Conservation (phyloP, 2,888 invertebrate species). For the Mongoloraphidia duomilia region DNA sequence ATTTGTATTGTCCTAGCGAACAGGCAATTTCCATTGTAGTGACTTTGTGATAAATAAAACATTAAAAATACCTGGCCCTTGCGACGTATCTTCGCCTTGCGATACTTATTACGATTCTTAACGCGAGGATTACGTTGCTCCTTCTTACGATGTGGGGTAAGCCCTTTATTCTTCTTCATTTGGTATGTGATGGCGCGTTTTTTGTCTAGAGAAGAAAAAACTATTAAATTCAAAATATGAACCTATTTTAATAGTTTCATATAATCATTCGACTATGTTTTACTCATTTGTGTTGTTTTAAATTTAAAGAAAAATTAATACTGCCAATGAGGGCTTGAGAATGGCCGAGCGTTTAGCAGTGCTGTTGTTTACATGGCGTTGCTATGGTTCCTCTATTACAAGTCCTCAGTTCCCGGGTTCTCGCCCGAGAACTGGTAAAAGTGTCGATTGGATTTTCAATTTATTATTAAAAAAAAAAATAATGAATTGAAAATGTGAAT, state of each 20-base stretch:
- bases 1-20: too few relatives aligned
- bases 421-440: too few relatives aligned
- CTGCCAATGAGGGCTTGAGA: too few relatives aligned
- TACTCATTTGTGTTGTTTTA: neutral
- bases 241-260: neutral
- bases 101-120: slow-evolving; percentile 82
- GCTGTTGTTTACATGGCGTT: too few relatives aligned
- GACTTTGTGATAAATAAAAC: neutral
- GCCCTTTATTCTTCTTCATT: slow-evolving; percentile 91
- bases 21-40: too few relatives aligned
- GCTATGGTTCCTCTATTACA: too few relatives aligned
- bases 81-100: slow-evolving; percentile 81
- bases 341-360: too few relatives aligned
- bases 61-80: slow-evolving; percentile 53
- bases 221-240: neutral
- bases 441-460: too few relatives aligned
- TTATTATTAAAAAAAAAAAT: too few relatives aligned
- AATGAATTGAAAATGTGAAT: too few relatives aligned
- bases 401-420: too few relatives aligned
- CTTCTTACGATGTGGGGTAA: slow-evolving; percentile 82
- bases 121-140: slow-evolving; percentile 89
- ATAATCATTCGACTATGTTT: too few relatives aligned
- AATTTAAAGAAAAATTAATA: neutral
- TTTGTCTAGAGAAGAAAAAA: slow-evolving; percentile 23
- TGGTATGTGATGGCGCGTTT: slow-evolving; percentile 83